Conservation (phyloP, 2,113 vertebrate genomes). For the Ciconia stormi region DNA sequence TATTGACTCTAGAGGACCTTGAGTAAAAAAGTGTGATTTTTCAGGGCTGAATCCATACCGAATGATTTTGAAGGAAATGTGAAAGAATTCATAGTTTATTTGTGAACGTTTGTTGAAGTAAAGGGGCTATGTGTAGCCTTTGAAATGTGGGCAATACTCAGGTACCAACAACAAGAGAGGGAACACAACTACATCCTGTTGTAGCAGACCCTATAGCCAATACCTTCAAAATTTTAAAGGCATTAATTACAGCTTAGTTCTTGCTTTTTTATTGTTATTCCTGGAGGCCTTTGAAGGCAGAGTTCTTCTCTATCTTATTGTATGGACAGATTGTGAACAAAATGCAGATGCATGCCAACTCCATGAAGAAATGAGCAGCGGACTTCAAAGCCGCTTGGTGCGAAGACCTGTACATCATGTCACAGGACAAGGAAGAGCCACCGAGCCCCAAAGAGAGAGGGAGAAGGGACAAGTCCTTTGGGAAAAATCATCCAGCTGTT, state of each 20-base stretch:
- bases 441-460: neutral
- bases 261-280: neutral
- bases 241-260: neutral
- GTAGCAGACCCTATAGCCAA: neutral
- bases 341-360: neutral
- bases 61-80: neutral
- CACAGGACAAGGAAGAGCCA: neutral
- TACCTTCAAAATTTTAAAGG: neutral
- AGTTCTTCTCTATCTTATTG: neutral
- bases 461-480: neutral
- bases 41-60: neutral
- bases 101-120: neutral
- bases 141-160: neutral
- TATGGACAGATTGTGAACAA: neutral
- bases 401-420: neutral
- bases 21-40: neutral
- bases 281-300: neutral
- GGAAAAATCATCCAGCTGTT: neutral
- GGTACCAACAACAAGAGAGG: neutral
- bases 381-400: accelerated
- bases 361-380: neutral
- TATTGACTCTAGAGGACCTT: neutral
- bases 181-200: neutral
- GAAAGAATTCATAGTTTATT: neutral
- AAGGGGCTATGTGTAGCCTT: neutral